Conservation (phyloP, 2,888 invertebrate genomes). For the Osedax frankpressi region DNA sequence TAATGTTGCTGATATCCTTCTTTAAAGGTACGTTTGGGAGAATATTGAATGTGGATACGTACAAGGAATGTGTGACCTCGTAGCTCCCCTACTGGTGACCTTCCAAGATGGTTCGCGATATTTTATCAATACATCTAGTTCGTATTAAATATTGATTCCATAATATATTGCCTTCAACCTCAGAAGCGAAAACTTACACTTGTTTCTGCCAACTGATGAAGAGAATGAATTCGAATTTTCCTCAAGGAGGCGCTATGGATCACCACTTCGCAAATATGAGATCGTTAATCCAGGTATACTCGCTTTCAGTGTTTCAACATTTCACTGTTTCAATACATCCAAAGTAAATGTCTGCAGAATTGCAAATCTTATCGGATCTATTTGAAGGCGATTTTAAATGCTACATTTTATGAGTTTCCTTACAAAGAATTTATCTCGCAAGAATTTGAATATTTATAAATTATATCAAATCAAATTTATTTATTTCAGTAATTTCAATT, state of each 20-base stretch:
- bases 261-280: conserved; percentile 89
- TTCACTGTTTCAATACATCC: not conserved
- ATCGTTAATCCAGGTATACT: conserved; percentile 49
- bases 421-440: not conserved
- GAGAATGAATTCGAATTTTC: conserved; percentile 79
- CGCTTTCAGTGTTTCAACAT: not conserved
- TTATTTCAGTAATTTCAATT: too few relatives aligned
- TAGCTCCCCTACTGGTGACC: conserved; percentile 77
- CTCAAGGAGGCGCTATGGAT: conserved; percentile 79
- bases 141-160: not conserved
- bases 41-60: conserved; percentile 85
- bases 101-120: conserved; percentile 65
- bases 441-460: not conserved
- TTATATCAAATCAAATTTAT: too few relatives aligned
- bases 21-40: conserved; percentile 79
- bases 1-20: too few relatives aligned
- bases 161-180: too few relatives aligned
- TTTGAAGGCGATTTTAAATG: too few relatives aligned
- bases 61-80: conserved; percentile 94
- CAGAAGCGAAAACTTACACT: conserved; percentile 74
- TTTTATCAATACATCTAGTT: too few relatives aligned
- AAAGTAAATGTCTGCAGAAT: too few relatives aligned
- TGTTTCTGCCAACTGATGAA: conserved; percentile 82
- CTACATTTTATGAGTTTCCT: not conserved
- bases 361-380: too few relatives aligned